phyloP scores from a whole-genome alignment of 2,797 vertebrate genomes.

The Hozukius guyotensis region DNA sequence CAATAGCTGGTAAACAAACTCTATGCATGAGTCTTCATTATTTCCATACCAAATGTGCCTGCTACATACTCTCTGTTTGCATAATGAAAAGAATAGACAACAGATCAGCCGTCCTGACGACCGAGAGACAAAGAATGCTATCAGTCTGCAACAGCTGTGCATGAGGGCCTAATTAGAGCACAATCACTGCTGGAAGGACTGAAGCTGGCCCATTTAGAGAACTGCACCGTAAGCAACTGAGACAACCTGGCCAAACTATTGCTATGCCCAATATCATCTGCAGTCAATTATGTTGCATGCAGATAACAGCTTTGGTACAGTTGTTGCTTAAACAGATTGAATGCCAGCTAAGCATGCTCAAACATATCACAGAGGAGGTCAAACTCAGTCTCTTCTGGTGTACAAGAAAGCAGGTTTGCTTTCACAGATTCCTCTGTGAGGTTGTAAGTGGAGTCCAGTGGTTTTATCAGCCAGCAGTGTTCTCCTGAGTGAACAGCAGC shows the following conservation, averaged over 20 bases:
- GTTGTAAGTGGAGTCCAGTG: conserved; percentile 30
- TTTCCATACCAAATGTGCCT: conserved; percentile 45
- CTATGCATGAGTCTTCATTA: conserved; percentile 44
- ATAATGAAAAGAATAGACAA: conserved; percentile 58
- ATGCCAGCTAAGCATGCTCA: neutral
- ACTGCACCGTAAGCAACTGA: conserved; percentile 55
- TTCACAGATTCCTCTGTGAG: conserved; percentile 15
- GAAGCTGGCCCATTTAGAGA: conserved; percentile 30
- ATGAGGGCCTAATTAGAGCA: conserved; percentile 63
- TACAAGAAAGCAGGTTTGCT: neutral
- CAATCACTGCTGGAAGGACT: conserved; percentile 53
- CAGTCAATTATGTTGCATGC: conserved; percentile 27
- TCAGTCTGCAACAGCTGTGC: conserved; percentile 71
- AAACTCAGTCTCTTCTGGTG: neutral
- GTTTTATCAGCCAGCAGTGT: conserved; percentile 45
- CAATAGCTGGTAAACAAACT: conserved; percentile 40
- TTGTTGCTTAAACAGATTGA: conserved; percentile 28
- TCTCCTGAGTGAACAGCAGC: conserved; percentile 58
- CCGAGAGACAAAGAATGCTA: conserved; percentile 60
- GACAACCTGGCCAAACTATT: conserved; percentile 48
- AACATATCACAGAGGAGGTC: conserved; percentile 3
- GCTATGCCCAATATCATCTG: conserved; percentile 21
- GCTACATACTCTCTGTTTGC: conserved; percentile 44
- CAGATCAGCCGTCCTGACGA: conserved; percentile 54
- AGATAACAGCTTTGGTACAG: conserved; percentile 33